Conservation (phyloP, 2,888 invertebrate species). For the Tupiocoris notatus region DNA sequence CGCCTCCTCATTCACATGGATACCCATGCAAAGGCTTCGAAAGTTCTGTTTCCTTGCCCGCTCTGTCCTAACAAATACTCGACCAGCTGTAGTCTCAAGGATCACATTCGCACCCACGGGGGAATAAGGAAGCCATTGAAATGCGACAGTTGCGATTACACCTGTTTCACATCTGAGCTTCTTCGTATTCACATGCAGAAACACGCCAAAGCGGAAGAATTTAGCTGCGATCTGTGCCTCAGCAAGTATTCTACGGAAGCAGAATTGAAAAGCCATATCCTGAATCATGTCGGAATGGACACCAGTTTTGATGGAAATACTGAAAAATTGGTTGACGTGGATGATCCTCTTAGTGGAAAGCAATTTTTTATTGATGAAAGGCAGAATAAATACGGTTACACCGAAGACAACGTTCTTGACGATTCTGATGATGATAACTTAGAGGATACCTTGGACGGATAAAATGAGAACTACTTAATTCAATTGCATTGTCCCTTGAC, state of each 20-base stretch:
- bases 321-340: background rate
- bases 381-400: background rate
- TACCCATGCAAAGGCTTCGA: background rate
- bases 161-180: constrained; percentile 20
- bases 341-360: background rate
- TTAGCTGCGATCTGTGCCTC: background rate
- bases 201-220: background rate
- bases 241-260: background rate
- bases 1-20: constrained; percentile 3
- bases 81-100: constrained; percentile 3
- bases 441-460: too few species aligned
- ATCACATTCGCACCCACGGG: constrained; percentile 15
- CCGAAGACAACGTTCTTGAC: background rate
- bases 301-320: too few species aligned
- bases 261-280: background rate
- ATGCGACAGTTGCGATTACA: constrained; percentile 25
- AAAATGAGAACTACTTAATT: too few species aligned
- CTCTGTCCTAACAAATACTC: constrained; percentile 23
- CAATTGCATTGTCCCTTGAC: too few species aligned
- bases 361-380: background rate
- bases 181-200: constrained; percentile 3
- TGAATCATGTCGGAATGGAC: background rate
- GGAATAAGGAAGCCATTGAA: constrained; percentile 1
- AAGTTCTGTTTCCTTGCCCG: constrained; percentile 19
- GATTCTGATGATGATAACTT: background rate